Percentiles rank a stretch among this genome's conserved stretches.
These are phyloP conservation scores for Bathynomus jamesi DNA, from an alignment of 1,140 invertebrate species.

Conservation along the genomic window DNA sequence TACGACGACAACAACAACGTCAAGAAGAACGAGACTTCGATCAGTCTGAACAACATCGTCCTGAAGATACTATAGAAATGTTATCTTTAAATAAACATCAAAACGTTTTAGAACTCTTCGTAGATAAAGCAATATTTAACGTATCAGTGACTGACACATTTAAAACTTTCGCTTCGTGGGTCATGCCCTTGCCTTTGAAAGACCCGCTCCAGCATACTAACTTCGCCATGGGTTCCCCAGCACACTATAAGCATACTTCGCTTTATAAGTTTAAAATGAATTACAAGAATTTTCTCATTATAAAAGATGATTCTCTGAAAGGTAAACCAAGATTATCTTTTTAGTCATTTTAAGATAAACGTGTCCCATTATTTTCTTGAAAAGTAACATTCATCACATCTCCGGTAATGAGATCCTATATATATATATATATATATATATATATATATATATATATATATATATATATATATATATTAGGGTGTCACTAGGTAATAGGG, in stretches of 20 bases:
- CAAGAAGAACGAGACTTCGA: not conserved
- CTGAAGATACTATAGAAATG: not conserved
- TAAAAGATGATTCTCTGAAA: not conserved
- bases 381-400: no score
- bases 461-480: no score
- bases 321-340: no score
- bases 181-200: constrained; percentile 5
- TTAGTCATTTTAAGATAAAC: no score
- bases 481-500: no score
- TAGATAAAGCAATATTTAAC: constrained; percentile 10
- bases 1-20: not conserved
- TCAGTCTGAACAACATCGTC: no score
- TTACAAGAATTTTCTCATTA: not conserved
- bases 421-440: no score
- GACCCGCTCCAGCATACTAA: constrained; percentile 15
- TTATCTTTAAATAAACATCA: constrained; percentile 9
- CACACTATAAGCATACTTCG: constrained; percentile 5
- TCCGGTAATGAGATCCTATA: no score
- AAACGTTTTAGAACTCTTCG: constrained; percentile 5
- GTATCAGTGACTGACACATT: not conserved
- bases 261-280: constrained; percentile 10
- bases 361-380: no score
- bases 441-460: no score
- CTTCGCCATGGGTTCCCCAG: constrained; percentile 7
- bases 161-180: constrained; percentile 17